Percentiles rank a stretch among this genome's conserved stretches.
These are phyloP conservation scores for Steinernema hermaphroditum DNA, from an alignment of 2,888 invertebrate genomes.

Conservation along the genomic window DNA sequence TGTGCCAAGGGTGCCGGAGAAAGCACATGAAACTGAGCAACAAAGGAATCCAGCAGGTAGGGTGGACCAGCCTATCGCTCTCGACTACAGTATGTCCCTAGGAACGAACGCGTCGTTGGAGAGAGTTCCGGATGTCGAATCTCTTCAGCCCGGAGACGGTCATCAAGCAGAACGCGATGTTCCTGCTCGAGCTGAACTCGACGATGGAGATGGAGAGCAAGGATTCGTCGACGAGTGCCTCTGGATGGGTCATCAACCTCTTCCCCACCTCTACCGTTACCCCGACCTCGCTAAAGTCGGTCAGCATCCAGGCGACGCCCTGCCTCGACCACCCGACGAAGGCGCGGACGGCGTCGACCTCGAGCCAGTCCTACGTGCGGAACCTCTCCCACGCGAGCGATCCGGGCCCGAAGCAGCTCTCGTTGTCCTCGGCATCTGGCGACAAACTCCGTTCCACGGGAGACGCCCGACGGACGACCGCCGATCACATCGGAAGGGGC, in stretches of 20 bases:
- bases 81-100: constrained; percentile 42
- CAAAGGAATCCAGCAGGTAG: constrained; percentile 54
- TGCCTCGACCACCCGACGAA: neutral
- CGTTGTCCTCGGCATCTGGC: constrained; percentile 11
- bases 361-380: constrained; percentile 24
- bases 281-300: constrained; percentile 29
- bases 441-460: constrained; percentile 12
- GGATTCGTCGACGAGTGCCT: constrained; percentile 51
- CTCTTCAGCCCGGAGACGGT: constrained; percentile 52
- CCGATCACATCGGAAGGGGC: constrained; percentile 1
- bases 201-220: constrained; percentile 42
- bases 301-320: constrained; percentile 15
- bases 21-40: constrained; percentile 72
- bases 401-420: constrained; percentile 33
- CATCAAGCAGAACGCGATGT: constrained; percentile 91
- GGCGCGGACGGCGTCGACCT: neutral
- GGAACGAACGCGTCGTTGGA: constrained; percentile 54
- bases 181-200: constrained; percentile 78
- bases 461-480: constrained; percentile 6
- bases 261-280: constrained; percentile 49
- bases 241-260: constrained; percentile 72
- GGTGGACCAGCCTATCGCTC: constrained; percentile 54
- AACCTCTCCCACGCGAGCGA: constrained; percentile 25
- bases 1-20: constrained; percentile 87
- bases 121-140: constrained; percentile 48